Base-by-base conservation (phyloP, 2,888 invertebrate species). In the Hypomecis punctinalis region DNA sequence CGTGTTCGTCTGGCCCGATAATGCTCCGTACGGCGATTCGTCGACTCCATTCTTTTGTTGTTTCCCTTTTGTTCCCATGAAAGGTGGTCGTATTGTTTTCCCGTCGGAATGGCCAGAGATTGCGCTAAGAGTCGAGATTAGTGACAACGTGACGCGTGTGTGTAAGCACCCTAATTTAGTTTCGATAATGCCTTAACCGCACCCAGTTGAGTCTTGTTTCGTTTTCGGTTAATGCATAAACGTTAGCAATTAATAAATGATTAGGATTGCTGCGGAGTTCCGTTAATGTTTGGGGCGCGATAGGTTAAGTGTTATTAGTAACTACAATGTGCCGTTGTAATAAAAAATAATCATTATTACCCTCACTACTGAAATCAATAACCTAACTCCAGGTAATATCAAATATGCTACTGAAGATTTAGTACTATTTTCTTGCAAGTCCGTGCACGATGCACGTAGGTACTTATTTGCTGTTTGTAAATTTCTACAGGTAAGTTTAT, bases 51-150 rank as follows among this genome's bases (percentile, higher is more conserved):
- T 90, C 89, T 89, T 90, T 91, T 90, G 89, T 91, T 89, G 84
- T 84, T 88, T 85, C 82, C 82, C 85, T 85, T 90, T 91, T 90
- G 88, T 90, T 83, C 76, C 77, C 73, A 72, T 86, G 84, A 87
- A 89, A 89, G 88, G 90, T 90, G 83, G 84, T 81, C 79, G 84
- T 87, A 90, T 92, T 92, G 91, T 91, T 91, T 90, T 85, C 87
- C 84, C 85, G 79, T 79, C 75, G 82, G 83, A 87, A 89, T 85
- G 80, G 85, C 74, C 78, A 79, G 83, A 88, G 90, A 91, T 90
- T 91, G 88, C 85, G 87, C 85, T 88, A 88, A 90, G 87, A 91
- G 89, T 85, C 81, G 83, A 89, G 89, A 90, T 91, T 90, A 90
- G 85, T 83, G 88, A 88, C 86, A 86, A 89, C 89, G 90, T 90